Percentiles rank a stretch among this genome's conserved stretches.
phyloP scores from a whole-genome alignment of 2,797 vertebrate species.

The Leptodactylus fallax region DNA sequence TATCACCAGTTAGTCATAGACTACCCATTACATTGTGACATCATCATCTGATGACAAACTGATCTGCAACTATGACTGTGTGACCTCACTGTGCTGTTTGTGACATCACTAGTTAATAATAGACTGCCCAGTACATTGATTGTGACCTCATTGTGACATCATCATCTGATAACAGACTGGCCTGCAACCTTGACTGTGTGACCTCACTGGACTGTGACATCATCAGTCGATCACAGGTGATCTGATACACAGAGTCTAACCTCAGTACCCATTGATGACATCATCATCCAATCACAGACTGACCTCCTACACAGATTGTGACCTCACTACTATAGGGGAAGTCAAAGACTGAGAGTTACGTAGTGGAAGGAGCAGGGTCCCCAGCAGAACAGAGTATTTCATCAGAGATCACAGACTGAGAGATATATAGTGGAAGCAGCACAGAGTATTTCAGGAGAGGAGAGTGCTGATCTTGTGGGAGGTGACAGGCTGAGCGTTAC shows the following conservation, averaged over 20 bases:
- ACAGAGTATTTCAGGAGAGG: no score
- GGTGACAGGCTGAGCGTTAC: background rate
- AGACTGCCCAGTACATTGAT: background rate
- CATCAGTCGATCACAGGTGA: background rate
- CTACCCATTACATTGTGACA: background rate
- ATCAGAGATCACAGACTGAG: no score
- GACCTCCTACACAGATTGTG: background rate
- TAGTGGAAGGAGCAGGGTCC: no score
- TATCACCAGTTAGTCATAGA: background rate
- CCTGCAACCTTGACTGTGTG: no score
- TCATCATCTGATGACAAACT: background rate
- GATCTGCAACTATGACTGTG: background rate
- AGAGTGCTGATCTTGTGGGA: background rate
- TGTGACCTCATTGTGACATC: no score
- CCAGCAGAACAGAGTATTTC: no score
- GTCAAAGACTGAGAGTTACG: no score
- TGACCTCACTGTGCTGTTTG: background rate
- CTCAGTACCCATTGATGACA: background rate
- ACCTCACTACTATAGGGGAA: no score
- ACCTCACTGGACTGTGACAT: background rate
- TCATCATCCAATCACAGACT: background rate
- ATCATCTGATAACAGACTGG: no score
- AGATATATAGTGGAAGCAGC: no score
- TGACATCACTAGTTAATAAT: background rate
- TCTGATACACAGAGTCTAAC: background rate